These are phyloP conservation scores for Unio pictorum DNA, from an alignment of 2,888 invertebrate species.

Conservation along the genomic window DNA sequence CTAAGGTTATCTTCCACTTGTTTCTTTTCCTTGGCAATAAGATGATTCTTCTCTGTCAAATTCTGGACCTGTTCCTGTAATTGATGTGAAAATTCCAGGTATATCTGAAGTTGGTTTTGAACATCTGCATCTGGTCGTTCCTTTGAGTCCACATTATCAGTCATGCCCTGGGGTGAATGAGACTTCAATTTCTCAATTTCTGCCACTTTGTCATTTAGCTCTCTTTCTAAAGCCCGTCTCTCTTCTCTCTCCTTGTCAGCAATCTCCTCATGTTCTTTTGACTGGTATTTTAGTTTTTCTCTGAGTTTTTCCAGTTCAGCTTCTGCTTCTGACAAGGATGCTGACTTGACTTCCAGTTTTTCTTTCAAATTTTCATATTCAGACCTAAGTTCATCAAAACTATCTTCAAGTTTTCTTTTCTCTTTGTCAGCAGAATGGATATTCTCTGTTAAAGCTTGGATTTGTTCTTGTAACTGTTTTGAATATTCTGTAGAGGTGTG, in stretches of 20 bases:
- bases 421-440: neutral
- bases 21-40: constrained; percentile 22
- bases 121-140: constrained; percentile 12
- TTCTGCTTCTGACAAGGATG: constrained; percentile 17
- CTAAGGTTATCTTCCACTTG: constrained; percentile 24
- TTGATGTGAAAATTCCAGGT: constrained; percentile 48
- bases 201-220: neutral
- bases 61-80: constrained; percentile 50
- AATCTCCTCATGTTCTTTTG: constrained; percentile 17
- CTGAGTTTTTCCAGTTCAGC: constrained; percentile 19
- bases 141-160: no score
- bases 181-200: neutral
- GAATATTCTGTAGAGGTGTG: no score
- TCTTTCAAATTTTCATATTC: neutral
- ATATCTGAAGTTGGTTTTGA: constrained; percentile 40
- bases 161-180: no score
- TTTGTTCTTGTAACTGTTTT: no score
- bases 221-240: constrained; percentile 11
- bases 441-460: no score
- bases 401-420: neutral
- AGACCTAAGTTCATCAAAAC: constrained; percentile 1
- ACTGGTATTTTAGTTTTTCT: neutral
- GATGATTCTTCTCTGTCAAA: constrained; percentile 39
- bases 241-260: constrained; percentile 10
- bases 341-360: neutral